Conservation (phyloP, 64 coral and sea anemone species). For the Acropora tenuis region DNA sequence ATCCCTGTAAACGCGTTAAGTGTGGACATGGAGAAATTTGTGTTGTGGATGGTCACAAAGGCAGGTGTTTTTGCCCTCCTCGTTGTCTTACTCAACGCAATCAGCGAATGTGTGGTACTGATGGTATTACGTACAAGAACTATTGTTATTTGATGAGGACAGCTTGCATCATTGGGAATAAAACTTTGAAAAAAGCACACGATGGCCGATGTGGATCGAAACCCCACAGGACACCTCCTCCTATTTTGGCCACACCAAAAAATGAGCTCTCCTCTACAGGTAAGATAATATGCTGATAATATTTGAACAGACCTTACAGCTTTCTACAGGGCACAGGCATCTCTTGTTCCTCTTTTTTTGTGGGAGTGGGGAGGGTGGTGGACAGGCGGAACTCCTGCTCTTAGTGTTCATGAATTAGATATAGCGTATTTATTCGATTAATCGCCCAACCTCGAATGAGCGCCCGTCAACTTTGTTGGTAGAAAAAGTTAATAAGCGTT, state of each 20-base stretch:
- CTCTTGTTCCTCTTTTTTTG: too few species aligned
- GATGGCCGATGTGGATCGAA: constrained; percentile 25
- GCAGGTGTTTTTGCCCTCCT: constrained; percentile 31
- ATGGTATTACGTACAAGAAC: constrained; percentile 45
- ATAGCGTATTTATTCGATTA: too few species aligned
- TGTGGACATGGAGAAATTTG: constrained; percentile 47
- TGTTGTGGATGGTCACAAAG: neutral
- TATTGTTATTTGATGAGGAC: constrained; percentile 48
- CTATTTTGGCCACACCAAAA: neutral
- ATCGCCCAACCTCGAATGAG: too few species aligned
- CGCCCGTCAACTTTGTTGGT: too few species aligned
- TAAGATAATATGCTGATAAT: neutral
- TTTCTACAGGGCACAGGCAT: too few species aligned
- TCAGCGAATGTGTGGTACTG: constrained; percentile 43
- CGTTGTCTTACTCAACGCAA: constrained; percentile 2
- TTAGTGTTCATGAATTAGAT: too few species aligned
- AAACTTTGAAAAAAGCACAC: constrained; percentile 1
- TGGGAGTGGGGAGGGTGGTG: too few species aligned
- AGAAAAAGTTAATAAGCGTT: too few species aligned
- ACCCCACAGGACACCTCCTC: neutral
- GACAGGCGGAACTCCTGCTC: too few species aligned
- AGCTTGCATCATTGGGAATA: constrained; percentile 37
- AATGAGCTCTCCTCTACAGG: neutral
- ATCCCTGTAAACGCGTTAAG: neutral
- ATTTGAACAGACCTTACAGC: neutral